A percentile compares a stretch with the other conserved stretches of the same genome.
Conservation (phyloP, 37 sponge, comb jelly and placozoan species). For the Diacarnus erythraeanus region DNA sequence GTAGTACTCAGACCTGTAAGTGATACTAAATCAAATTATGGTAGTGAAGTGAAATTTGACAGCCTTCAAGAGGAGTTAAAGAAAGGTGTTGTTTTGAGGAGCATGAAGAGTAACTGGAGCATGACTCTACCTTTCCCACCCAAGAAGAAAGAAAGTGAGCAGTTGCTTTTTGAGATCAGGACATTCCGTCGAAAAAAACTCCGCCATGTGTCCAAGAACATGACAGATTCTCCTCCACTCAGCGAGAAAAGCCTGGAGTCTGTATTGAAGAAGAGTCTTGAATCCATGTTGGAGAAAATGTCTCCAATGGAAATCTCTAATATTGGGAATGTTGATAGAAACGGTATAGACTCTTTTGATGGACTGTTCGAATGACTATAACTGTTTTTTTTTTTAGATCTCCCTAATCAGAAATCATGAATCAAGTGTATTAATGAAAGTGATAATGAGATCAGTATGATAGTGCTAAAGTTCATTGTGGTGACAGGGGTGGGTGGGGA, state of each 20-base stretch:
- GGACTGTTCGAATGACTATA: conserved; percentile 18
- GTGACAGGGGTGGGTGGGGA: too few species aligned
- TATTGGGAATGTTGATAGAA: conserved; percentile 15
- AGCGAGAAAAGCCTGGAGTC: background rate
- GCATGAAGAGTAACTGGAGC: background rate
- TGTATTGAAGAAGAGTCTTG: conserved; percentile 16
- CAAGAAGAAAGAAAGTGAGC: background rate
- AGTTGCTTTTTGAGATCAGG: conserved; percentile 31
- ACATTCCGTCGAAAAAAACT: conserved; percentile 25
- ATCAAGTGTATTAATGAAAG: too few species aligned
- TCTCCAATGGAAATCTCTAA: background rate
- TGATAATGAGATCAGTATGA: too few species aligned
- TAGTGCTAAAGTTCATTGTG: too few species aligned
- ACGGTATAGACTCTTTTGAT: conserved; percentile 37
- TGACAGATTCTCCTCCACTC: background rate
- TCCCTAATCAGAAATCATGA: too few species aligned
- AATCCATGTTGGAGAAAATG: conserved; percentile 17
- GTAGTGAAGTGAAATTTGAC: background rate
- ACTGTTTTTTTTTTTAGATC: too few species aligned
- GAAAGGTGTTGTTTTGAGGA: background rate
- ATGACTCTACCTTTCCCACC: conserved; percentile 31
- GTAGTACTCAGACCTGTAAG: background rate
- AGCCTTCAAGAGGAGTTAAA: conserved; percentile 9
- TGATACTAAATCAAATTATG: background rate
- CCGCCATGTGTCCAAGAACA: conserved; percentile 2